Conservation (phyloP, 1,140 invertebrate species). For the Achatina immaculata region DNA sequence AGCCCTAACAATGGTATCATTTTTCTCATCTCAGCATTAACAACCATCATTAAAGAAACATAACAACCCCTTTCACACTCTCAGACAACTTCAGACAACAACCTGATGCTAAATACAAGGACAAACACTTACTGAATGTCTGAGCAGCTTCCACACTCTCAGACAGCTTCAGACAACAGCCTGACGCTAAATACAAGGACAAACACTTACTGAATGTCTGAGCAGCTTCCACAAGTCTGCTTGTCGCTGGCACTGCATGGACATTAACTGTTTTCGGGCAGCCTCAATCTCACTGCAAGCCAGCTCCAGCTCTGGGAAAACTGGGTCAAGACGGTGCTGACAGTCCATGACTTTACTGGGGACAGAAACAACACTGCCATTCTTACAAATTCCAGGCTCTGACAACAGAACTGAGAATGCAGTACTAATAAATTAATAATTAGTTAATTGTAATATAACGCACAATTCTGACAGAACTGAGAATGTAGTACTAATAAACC, state of each 20-base stretch:
- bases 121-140: constrained; percentile 44
- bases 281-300: constrained; percentile 43
- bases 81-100: not conserved
- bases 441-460: not conserved
- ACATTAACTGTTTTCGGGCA: constrained; percentile 38
- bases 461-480: not conserved
- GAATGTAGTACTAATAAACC: not conserved
- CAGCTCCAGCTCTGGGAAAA: constrained; percentile 42
- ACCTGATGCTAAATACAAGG: not conserved
- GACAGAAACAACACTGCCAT: constrained; percentile 13
- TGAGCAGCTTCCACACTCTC: constrained; percentile 19
- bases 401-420: not conserved
- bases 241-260: constrained; percentile 44
- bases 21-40: not conserved
- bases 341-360: constrained; percentile 49
- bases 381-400: no score
- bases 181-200: not conserved
- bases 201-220: constrained; percentile 45
- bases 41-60: not conserved
- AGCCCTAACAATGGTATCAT: not conserved
- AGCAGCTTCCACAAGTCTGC: constrained; percentile 50
- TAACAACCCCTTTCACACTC: not conserved
- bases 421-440: not conserved
- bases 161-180: not conserved
- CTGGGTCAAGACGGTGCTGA: constrained; percentile 38